A percentile compares a stretch with the other conserved stretches of the same genome.
phyloP scores from a whole-genome alignment of 2,797 vertebrate species.

The Tiaroga cobitis region DNA sequence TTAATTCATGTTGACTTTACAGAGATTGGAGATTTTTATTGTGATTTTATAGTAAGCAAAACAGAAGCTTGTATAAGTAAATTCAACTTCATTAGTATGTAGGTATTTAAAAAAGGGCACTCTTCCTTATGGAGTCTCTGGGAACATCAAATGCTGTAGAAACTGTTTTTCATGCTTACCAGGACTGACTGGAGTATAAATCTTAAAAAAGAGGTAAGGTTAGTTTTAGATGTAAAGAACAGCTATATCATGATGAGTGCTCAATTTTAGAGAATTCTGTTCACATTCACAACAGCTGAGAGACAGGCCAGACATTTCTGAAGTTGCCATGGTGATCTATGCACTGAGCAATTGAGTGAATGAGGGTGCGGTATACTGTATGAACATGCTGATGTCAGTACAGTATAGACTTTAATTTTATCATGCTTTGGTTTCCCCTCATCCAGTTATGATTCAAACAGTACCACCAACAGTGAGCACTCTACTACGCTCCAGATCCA shows the following conservation, averaged over 20 bases:
- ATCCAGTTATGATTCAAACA: slow-evolving; percentile 21
- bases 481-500: slow-evolving; percentile 33
- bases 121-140: background rate
- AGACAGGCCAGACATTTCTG: slow-evolving; percentile 36
- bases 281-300: slow-evolving; percentile 48
- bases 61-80: background rate
- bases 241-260: slow-evolving; percentile 9
- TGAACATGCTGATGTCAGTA: slow-evolving; percentile 39
- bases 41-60: background rate
- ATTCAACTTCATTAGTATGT: background rate
- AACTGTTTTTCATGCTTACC: background rate
- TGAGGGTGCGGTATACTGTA: slow-evolving; percentile 24
- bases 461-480: slow-evolving; percentile 31
- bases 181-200: background rate
- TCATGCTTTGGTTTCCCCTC: slow-evolving; percentile 7
- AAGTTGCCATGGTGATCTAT: slow-evolving; percentile 71
- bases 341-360: slow-evolving; percentile 52
- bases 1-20: background rate
- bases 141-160: background rate
- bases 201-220: background rate
- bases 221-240: background rate
- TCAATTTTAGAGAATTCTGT: slow-evolving; percentile 48
- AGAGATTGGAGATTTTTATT: background rate
- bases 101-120: background rate
- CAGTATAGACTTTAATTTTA: slow-evolving; percentile 28